Conservation (phyloP, 2,113 vertebrate genomes). For the Trematocara variabile region DNA sequence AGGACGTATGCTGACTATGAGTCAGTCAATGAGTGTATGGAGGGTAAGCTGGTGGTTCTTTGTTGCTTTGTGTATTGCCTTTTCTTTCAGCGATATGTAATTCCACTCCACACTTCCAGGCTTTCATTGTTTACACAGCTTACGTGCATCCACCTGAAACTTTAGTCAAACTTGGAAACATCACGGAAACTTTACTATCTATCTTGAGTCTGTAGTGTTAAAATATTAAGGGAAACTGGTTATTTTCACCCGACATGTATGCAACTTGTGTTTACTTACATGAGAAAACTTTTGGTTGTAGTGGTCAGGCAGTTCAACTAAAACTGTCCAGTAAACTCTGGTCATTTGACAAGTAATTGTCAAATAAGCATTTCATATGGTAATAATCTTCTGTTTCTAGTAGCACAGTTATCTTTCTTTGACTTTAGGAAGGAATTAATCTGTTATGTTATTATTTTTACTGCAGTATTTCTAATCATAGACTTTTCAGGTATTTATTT, state of each 20-base stretch:
- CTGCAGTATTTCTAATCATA: neutral
- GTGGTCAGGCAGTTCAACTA: neutral
- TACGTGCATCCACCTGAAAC: neutral
- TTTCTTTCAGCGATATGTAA: neutral
- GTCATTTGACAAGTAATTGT: neutral
- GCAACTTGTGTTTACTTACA: neutral
- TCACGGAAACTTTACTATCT: neutral
- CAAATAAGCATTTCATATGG: neutral
- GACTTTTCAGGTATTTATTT: neutral
- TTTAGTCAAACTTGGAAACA: neutral
- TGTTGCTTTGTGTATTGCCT: neutral
- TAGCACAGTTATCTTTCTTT: neutral
- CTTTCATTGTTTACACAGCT: neutral
- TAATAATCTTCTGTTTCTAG: neutral
- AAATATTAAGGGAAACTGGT: neutral
- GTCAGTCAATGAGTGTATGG: constrained; percentile 96
- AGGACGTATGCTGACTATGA: constrained; percentile 94
- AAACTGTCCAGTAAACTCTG: neutral
- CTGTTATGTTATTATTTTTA: neutral
- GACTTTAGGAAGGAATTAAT: neutral
- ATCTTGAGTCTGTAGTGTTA: neutral
- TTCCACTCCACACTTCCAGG: neutral
- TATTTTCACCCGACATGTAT: neutral
- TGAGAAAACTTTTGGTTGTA: neutral
- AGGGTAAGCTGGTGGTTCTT: constrained; percentile 74